Conservation (phyloP, 2,888 invertebrate genomes). For the Tetropium fuscum region DNA sequence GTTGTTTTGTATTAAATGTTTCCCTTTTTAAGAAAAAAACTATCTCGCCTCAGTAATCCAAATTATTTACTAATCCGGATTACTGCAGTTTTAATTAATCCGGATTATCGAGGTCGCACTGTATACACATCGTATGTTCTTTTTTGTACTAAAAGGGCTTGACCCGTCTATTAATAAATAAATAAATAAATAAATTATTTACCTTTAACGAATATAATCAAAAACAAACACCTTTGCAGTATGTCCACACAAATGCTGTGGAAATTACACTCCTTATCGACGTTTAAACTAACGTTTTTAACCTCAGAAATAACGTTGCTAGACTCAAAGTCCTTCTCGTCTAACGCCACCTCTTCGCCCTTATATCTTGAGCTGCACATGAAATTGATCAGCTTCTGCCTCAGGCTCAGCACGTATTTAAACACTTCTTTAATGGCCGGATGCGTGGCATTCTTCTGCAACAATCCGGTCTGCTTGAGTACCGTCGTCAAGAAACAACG, state of each 20-base stretch:
- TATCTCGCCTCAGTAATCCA: too few relatives aligned
- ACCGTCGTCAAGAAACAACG: constrained; percentile 68
- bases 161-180: too few relatives aligned
- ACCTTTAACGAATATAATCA: constrained; percentile 68
- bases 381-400: constrained; percentile 57
- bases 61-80: too few relatives aligned
- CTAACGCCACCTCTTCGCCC: constrained; percentile 37
- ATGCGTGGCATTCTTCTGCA: constrained; percentile 56
- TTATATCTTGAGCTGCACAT: constrained; percentile 47
- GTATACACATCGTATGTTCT: constrained; percentile 59
- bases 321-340: constrained; percentile 39
- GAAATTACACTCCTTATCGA: constrained; percentile 48
- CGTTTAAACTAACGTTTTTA: not conserved
- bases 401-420: constrained; percentile 52
- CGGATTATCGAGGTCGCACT: too few relatives aligned
- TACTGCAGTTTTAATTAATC: too few relatives aligned
- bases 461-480: constrained; percentile 68
- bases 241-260: constrained; percentile 64
- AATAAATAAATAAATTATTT: too few relatives aligned
- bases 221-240: constrained; percentile 67
- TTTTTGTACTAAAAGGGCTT: too few relatives aligned
- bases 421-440: constrained; percentile 60
- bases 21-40: too few relatives aligned
- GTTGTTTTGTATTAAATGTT: too few relatives aligned
- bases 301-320: constrained; percentile 3